Base-by-base conservation (phyloP, 2,888 invertebrate genomes). In the Amiota minor region DNA sequence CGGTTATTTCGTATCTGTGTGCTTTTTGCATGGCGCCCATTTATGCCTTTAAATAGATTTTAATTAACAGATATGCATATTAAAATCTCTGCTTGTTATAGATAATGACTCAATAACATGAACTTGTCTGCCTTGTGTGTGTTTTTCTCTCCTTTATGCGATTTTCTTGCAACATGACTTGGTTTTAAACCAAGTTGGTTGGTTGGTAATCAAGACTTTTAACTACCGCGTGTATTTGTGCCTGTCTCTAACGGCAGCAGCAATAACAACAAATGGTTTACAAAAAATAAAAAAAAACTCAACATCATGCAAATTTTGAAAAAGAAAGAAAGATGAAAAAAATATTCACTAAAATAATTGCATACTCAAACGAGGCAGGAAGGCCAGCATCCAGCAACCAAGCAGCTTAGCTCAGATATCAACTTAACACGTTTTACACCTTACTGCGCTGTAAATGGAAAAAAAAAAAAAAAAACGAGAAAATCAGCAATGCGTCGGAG, bases 41-140 rank as follows among this genome's bases (percentile, higher is more conserved):
- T 56, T 56, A 16, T 59, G 47, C 67, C 14, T 68, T 68, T 50
- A 53, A 68, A 53, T 23, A 68, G 67, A 68, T 68, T 68, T 68
- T 68, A 68, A 68, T 68, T 68, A 68, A 68, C 67, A 68, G 67
- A 68, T 68, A 68, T 68, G 67, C 67, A 68, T 68, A 68, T 68
- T 50, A 68, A 68, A 68, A 68, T 68, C 67, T 50, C 46, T 10
- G 50, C 67, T 68, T 68, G 67, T 53, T 68, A 68, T 20, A 68
- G 67, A 68, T 68, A 68, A 68, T 68, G 67, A 53, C 67, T 68
- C 67, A 68, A 68, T 68, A 53, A 68, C 67, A 68, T 68, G 67
- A 68, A 68, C 67, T 68, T 68, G 67, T 53, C 46, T 59, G 20
- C 59, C 18, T 11, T 18, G 11, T 16, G 20, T 11, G 35, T 35